Evolutionary conservation across 2,888 invertebrate species (phyloP), one percentile per base, ranked within the genome.

Genomic region (Cryptus armator): DNA sequence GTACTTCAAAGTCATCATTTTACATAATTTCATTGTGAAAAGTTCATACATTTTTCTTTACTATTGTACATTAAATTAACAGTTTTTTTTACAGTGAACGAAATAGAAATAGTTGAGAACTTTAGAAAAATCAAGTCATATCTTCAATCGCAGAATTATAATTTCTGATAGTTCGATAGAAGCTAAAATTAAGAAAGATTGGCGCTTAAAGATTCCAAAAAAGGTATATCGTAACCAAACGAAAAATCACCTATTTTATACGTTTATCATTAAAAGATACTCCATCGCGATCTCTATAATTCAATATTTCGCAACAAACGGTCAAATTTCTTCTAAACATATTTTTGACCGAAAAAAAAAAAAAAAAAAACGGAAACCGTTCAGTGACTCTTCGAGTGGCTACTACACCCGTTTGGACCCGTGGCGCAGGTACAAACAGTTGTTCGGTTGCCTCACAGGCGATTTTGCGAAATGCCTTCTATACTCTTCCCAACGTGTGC

Each of bases 391-490:
- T 37, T 37, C 37, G 37, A 29, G 59, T 59, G 7, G 59, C 24
- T 9, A 29, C 19, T 24, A 12, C 24, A 2, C 0, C 37, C 6
- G 24, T n/a, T 59, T 12, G 59, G 59, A 7, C 24, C 59, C 9
- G 2, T 59, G 59, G 14, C 59, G 24, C 59, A 24, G 29, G 24
- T 59, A 29, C 24, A 24, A 59, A 59, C 59, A 2, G 29, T 24
- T 59, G 10, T 24, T 24, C 6, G 59, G 24, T 29, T 24, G 59
- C 6, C 9, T 7, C 5, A 59, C 37, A 7, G 6, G 37, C 7
- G 37, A 5, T 37, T 72, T 72, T 56, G 46, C 12, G 56, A 66
- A 80, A 56, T 56, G 51, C 44, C 56, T 44, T 43, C 44, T 24
- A 44, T 32, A 19, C 14, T 29, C 62, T 51, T 66, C 48, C 19